These are phyloP conservation scores for Otolemur garnettii DNA, from an alignment of 2,113 vertebrate genomes.

Conservation along the genomic window DNA sequence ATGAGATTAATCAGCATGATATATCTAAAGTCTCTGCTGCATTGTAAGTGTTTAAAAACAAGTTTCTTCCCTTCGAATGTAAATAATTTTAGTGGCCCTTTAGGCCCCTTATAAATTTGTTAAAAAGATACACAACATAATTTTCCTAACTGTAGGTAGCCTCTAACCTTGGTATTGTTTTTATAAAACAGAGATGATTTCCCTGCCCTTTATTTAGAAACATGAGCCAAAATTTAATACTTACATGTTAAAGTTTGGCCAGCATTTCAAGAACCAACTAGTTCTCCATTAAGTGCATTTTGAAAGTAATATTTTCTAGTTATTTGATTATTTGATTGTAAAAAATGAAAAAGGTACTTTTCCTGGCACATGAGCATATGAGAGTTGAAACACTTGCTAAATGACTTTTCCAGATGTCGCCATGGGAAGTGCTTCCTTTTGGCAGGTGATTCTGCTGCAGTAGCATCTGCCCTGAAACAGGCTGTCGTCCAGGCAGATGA, in stretches of 20 bases:
- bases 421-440: slow-evolving; percentile 10
- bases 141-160: slow-evolving; percentile 43
- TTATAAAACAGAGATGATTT: slow-evolving; percentile 57
- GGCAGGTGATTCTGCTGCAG: not conserved
- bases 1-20: not conserved
- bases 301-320: slow-evolving; percentile 58
- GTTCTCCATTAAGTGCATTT: slow-evolving; percentile 42
- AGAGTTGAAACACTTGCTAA: not conserved
- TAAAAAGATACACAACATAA: slow-evolving; percentile 21
- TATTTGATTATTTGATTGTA: slow-evolving; percentile 22
- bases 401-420: slow-evolving; percentile 47
- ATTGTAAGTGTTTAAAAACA: not conserved
- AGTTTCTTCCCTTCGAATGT: not conserved
- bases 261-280: not conserved
- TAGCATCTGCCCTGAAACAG: not conserved
- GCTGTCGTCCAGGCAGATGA: not conserved
- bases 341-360: slow-evolving; percentile 66
- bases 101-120: not conserved
- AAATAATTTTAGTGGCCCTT: slow-evolving; percentile 38
- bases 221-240: not conserved
- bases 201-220: slow-evolving; percentile 41
- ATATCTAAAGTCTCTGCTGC: not conserved
- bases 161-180: slow-evolving; percentile 9
- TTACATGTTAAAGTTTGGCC: slow-evolving; percentile 28
- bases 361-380: not conserved